Conservation (phyloP, 2,888 invertebrate genomes). For the Cantharis lateralis region DNA sequence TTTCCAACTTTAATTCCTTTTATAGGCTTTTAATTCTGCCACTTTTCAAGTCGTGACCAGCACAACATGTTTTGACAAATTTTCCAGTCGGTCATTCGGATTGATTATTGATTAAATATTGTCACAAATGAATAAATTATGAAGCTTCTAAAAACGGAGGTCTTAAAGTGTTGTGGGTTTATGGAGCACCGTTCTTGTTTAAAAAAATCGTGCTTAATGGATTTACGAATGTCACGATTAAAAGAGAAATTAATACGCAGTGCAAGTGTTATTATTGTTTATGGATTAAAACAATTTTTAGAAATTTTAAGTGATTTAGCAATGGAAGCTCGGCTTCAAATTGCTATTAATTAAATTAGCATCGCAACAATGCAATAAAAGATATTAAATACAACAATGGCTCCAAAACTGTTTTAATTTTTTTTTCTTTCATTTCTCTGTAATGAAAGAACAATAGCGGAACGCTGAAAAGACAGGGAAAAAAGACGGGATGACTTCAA, state of each 20-base stretch:
- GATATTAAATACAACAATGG: not conserved
- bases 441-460: not conserved
- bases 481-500: no score
- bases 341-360: not conserved
- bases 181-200: conserved; percentile 30
- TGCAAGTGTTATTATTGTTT: conserved; percentile 13
- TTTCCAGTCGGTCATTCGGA: conserved; percentile 8
- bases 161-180: conserved; percentile 29
- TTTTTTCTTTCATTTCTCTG: not conserved
- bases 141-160: conserved; percentile 15
- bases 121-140: conserved; percentile 5
- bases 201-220: conserved; percentile 34
- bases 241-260: conserved; percentile 14
- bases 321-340: not conserved
- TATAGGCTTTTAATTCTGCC: conserved; percentile 3
- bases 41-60: conserved; percentile 16
- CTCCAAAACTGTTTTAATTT: not conserved
- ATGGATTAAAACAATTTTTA: not conserved
- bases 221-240: conserved; percentile 30
- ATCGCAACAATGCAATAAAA: not conserved
- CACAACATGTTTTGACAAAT: conserved; percentile 13
- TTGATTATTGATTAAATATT: conserved; percentile 5
- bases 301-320: not conserved
- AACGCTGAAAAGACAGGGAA: not conserved
- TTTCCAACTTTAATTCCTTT: not conserved